Conservation (phyloP, 2,888 invertebrate species). For the Chaitophorus viminalis region DNA sequence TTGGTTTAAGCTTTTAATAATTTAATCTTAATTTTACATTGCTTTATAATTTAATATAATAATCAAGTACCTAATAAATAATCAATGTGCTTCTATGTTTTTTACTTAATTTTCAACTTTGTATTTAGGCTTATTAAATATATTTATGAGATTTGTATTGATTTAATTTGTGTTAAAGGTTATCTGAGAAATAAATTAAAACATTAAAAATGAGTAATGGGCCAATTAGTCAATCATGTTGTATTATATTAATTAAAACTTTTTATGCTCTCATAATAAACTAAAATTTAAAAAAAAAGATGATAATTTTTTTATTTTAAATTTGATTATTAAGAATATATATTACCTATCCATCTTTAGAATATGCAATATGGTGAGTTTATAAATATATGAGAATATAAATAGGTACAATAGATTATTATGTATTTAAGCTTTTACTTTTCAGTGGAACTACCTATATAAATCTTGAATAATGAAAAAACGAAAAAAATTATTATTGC, state of each 20-base stretch:
- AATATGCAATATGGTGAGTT: too few relatives aligned
- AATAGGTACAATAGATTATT: too few relatives aligned
- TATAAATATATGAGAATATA: too few relatives aligned
- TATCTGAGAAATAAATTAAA: conserved; percentile 27
- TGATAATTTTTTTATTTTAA: background rate
- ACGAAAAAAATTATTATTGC: too few relatives aligned
- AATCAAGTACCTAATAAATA: too few relatives aligned
- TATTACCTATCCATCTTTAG: too few relatives aligned
- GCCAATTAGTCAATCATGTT: conserved; percentile 42
- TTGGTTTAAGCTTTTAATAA: background rate
- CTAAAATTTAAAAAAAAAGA: conserved; percentile 14
- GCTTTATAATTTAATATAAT: too few relatives aligned
- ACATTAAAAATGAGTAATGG: conserved; percentile 22
- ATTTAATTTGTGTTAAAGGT: conserved; percentile 40
- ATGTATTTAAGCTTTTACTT: too few relatives aligned
- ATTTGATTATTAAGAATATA: background rate
- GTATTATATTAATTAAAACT: conserved; percentile 20
- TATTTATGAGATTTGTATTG: background rate
- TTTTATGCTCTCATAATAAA: conserved; percentile 25
- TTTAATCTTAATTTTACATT: background rate
- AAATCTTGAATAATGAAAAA: too few relatives aligned
- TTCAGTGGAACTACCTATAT: too few relatives aligned
- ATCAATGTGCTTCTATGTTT: too few relatives aligned
- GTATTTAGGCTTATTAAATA: background rate
- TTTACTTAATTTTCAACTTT: background rate